A percentile compares a stretch with the other conserved stretches of the same genome.
phyloP scores from a whole-genome alignment of 2,113 vertebrate genomes.

The Pachycephala philippinensis region DNA sequence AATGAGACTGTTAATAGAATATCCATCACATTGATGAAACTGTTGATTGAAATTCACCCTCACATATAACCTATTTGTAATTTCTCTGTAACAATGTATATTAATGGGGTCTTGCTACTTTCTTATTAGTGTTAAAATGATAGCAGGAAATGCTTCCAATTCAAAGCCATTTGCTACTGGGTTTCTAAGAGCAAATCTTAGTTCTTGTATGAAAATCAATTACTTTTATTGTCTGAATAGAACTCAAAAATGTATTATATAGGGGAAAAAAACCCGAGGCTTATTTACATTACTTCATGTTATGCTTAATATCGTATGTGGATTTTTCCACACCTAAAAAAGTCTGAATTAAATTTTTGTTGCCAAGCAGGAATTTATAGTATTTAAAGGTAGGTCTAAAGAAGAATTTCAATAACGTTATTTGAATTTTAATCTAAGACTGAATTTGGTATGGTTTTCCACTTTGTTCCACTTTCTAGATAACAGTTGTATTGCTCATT shows the following conservation, averaged over 20 bases:
- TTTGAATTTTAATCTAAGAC: not conserved
- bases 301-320: not conserved
- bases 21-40: conserved; percentile 61
- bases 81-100: conserved; percentile 8
- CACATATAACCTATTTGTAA: not conserved
- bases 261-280: not conserved
- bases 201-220: not conserved
- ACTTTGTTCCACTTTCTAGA: not conserved
- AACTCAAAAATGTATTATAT: not conserved
- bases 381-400: not conserved
- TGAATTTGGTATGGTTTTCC: not conserved
- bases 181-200: not conserved
- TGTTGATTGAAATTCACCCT: conserved; percentile 62
- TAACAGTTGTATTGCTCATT: not conserved
- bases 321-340: not conserved
- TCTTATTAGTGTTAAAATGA: not conserved
- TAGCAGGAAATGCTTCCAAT: not conserved
- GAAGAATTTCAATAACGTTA: not conserved
- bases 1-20: conserved; percentile 30
- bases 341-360: not conserved
- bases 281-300: not conserved
- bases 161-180: not conserved
- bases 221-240: not conserved
- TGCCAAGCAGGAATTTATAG: not conserved
- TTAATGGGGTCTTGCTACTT: conserved; percentile 25